These are phyloP conservation scores for Pungitius pungitius DNA, from an alignment of 2,113 vertebrate genomes.

Conservation along the genomic window DNA sequence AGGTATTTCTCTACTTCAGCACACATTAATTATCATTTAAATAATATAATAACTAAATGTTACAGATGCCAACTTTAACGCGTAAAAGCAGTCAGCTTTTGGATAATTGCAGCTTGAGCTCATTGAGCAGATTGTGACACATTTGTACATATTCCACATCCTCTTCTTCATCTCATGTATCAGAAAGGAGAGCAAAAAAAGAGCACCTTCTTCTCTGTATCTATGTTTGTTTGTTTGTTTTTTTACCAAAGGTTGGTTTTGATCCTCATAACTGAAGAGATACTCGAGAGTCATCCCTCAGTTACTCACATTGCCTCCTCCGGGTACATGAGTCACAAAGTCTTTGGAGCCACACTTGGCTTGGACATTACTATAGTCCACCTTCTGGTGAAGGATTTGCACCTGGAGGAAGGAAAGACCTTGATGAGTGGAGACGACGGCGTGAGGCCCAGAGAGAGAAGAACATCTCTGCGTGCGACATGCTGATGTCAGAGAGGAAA, in stretches of 20 bases:
- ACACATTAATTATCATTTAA: background rate
- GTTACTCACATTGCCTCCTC: slow-evolving; percentile 97
- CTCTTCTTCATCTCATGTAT: slow-evolving; percentile 4
- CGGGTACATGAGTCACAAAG: slow-evolving; percentile 94
- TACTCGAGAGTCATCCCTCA: slow-evolving; percentile 73
- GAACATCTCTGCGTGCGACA: background rate
- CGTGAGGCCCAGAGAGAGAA: slow-evolving; percentile 18
- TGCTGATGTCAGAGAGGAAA: background rate
- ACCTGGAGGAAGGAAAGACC: slow-evolving; percentile 83
- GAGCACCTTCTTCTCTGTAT: slow-evolving; percentile 4
- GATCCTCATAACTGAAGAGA: slow-evolving; percentile 74
- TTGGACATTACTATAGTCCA: slow-evolving; percentile 94
- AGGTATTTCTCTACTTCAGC: background rate
- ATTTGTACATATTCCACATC: background rate
- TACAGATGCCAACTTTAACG: slow-evolving; percentile 43
- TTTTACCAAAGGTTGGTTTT: slow-evolving; percentile 48
- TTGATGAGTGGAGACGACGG: slow-evolving; percentile 2
- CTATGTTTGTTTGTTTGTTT: background rate
- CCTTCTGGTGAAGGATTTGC: slow-evolving; percentile 96
- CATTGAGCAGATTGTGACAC: slow-evolving; percentile 6
- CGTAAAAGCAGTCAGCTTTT: background rate
- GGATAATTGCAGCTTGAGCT: background rate
- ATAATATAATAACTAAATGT: background rate
- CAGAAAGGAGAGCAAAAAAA: background rate
- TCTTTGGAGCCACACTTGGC: slow-evolving; percentile 97